Conservation (phyloP, 2,113 vertebrate genomes). For the Grus americana region DNA sequence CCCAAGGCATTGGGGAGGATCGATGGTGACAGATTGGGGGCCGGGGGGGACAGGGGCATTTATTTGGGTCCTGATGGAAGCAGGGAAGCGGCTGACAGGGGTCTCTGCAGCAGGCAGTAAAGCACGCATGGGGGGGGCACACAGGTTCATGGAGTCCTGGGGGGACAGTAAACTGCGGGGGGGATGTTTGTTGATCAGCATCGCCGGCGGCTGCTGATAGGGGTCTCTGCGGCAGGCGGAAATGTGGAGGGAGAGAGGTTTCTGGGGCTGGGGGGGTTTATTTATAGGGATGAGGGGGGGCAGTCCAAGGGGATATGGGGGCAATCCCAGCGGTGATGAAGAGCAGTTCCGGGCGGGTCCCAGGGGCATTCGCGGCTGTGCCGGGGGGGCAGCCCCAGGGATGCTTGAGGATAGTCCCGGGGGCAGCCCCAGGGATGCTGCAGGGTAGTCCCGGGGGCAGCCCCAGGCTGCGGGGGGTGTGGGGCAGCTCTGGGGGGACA, state of each 20-base stretch:
- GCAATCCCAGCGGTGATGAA: not conserved
- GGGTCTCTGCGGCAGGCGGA: conserved; percentile 5
- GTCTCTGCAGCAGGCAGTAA: not conserved
- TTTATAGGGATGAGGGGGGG: not conserved
- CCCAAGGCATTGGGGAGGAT: not conserved
- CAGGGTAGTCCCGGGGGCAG: not conserved
- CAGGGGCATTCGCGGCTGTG: not conserved
- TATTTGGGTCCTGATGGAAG: not conserved
- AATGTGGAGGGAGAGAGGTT: not conserved
- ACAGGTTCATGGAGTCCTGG: not conserved
- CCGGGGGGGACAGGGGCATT: not conserved
- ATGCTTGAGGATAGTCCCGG: not conserved
- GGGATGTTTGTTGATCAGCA: conserved; percentile 18
- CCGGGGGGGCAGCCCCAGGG: not conserved
- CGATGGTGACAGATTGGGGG: not conserved
- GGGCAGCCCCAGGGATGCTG: not conserved
- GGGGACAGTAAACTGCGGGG: not conserved
- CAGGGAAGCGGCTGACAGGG: not conserved
- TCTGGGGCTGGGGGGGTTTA: not conserved
- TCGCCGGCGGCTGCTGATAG: not conserved
- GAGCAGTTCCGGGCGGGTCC: not conserved
- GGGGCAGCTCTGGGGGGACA: not conserved
- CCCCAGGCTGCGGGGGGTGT: not conserved
- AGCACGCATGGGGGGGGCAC: not conserved
- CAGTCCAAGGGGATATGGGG: not conserved